Evolutionary conservation across 2,113 vertebrate genomes (phyloP), one percentile per base, ranked within the genome.

Genomic region (Gambusia affinis): DNA sequence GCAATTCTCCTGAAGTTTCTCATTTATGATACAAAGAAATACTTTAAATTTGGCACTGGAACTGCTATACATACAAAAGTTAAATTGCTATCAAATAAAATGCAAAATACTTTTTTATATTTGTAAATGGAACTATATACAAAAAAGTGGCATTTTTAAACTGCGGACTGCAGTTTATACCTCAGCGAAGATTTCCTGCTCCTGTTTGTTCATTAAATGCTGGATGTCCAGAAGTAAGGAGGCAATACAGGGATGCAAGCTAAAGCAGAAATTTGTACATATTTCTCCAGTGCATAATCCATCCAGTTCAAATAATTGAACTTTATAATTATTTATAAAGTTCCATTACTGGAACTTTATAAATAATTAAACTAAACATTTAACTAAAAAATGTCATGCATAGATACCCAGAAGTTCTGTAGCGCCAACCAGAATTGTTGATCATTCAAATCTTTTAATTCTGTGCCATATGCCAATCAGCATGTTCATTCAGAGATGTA

Each of bases 81-180:
- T 35, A n/a, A 4, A 83, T 75, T 88, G 89, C 57, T 51, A 78
- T 72, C 71, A 85, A 90, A 80, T 76, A 68, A 72, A 86, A 84
- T 35, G 19, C 66, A 84, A 82, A 91, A 89, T 85, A 83, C 62
- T 80, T 80, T 47, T 86, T 67, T 82, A 82, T 67, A 29, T 83
- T 67, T 84, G 87, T 92, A 90, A 91, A 92, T 37, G 67, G 54
- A 66, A 57, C 66, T 91, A 85, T 88, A 11, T 87, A 87, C 80
- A 92, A 75, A 57, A 72, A 83, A 57, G 47, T 73, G 64, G 60
- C 74, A 27, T 27, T 83, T 81, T 76, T 31, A 29, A 42, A 29
- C 31, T 31, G 17, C 8, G 24, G 8, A n/a, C 22, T 57, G 44
- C 66, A 29, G 71, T 70, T 70, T 80, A 65, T 62, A 82, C 31